Evolutionary conservation across 2,888 invertebrate species (phyloP).

Genomic region (Sipha maydis): DNA sequence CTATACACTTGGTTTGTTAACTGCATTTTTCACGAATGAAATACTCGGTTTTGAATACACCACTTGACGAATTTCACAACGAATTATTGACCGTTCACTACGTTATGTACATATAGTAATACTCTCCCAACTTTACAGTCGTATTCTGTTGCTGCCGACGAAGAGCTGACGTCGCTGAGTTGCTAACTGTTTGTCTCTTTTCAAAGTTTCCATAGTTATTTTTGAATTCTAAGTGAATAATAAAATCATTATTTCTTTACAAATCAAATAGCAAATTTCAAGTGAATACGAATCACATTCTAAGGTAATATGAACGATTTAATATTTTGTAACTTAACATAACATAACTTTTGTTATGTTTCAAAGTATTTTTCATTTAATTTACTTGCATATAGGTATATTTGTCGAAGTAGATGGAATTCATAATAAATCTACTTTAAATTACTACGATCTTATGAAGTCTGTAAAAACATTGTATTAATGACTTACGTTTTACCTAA

Average conservation of each 20-base stretch:
- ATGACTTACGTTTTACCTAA: no score
- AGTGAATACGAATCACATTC: neutral
- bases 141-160: neutral
- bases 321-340: neutral
- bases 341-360: neutral
- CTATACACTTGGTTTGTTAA: neutral
- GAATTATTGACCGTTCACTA: neutral
- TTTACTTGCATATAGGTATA: neutral
- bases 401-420: neutral
- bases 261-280: neutral
- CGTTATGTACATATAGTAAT: no score
- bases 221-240: neutral
- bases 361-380: neutral
- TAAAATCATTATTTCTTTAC: neutral
- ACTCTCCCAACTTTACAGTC: neutral
- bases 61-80: neutral
- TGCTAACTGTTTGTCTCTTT: neutral
- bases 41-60: no score
- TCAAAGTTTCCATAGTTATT: constrained; percentile 51
- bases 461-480: no score
- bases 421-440: neutral
- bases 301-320: neutral
- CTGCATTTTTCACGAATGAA: neutral
- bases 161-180: neutral
- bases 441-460: no score